Conservation (phyloP, 92 coral and sea anemone genomes). For the Phymanthus crucifer region DNA sequence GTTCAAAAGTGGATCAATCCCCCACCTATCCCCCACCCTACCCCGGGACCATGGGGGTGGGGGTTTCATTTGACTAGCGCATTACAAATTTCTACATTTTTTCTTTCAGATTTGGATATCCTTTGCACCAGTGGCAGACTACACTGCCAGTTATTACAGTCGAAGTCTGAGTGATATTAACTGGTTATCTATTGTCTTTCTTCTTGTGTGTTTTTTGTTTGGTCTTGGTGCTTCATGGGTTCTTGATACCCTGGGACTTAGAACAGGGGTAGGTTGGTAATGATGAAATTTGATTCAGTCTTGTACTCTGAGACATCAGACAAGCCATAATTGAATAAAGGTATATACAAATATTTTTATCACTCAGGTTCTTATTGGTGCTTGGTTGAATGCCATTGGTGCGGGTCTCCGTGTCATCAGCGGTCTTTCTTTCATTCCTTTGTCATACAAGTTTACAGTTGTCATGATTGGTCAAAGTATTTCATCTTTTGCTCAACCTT, state of each 20-base stretch:
- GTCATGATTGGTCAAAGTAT: slow-evolving; percentile 85
- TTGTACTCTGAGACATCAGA: neutral
- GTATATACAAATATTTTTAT: neutral
- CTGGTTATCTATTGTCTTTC: slow-evolving; percentile 88
- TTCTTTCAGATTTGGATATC: slow-evolving; percentile 79
- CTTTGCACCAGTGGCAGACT: slow-evolving; percentile 85
- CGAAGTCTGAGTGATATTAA: slow-evolving; percentile 47
- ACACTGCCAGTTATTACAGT: slow-evolving; percentile 56
- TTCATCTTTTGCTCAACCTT: slow-evolving; percentile 86
- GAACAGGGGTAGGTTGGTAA: slow-evolving; percentile 72
- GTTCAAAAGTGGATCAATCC: too few relatives aligned
- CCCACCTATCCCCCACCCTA: too few relatives aligned
- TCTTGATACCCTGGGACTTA: slow-evolving; percentile 82
- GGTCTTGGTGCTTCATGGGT: slow-evolving; percentile 86
- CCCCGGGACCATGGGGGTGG: too few relatives aligned
- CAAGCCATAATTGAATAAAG: too few relatives aligned
- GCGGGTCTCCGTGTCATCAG: slow-evolving; percentile 75
- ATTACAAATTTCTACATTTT: neutral
- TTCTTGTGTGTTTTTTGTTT: slow-evolving; percentile 75
- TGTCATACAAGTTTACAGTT: slow-evolving; percentile 55
- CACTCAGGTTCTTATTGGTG: slow-evolving; percentile 75
- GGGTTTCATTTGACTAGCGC: too few relatives aligned
- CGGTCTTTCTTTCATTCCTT: slow-evolving; percentile 35
- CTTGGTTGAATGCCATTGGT: slow-evolving; percentile 87
- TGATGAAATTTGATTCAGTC: neutral